Evolutionary conservation across 2,113 vertebrate species (phyloP).

Genomic region (Podiceps cristatus): DNA sequence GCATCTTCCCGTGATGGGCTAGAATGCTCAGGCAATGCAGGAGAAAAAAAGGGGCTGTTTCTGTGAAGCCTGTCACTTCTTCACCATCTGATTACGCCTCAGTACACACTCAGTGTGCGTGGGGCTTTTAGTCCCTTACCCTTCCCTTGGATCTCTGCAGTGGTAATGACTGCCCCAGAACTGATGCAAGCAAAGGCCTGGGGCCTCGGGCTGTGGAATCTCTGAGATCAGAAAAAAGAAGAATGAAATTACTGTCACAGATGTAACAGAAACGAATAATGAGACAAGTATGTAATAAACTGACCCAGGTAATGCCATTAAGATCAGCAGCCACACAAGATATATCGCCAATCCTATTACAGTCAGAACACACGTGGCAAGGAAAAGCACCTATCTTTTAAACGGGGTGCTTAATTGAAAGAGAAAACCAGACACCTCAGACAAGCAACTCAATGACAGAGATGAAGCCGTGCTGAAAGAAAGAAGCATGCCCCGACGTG

Average conservation of each 20-base stretch:
- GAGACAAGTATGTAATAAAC: background rate
- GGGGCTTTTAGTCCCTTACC: background rate
- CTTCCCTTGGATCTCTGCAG: background rate
- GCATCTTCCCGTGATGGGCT: rapidly evolving
- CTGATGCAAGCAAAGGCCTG: background rate
- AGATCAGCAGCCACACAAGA: background rate
- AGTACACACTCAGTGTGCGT: rapidly evolving
- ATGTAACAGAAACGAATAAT: background rate
- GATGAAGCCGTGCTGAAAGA: background rate
- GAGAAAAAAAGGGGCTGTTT: background rate
- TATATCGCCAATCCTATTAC: background rate
- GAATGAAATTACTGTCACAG: background rate
- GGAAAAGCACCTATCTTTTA: background rate
- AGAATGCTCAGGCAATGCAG: background rate
- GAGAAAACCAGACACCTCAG: background rate
- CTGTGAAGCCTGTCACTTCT: background rate
- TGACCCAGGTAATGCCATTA: background rate
- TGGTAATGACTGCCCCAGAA: background rate
- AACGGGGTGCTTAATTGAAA: background rate
- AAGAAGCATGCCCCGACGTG: background rate
- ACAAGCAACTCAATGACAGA: background rate
- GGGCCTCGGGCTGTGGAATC: background rate
- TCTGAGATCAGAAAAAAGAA: background rate
- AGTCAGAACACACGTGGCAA: background rate
- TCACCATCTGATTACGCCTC: no score